Evolutionary conservation across 2,113 vertebrate species (phyloP), one percentile per base, ranked within the genome.

Genomic region (Vulpes lagopus): DNA sequence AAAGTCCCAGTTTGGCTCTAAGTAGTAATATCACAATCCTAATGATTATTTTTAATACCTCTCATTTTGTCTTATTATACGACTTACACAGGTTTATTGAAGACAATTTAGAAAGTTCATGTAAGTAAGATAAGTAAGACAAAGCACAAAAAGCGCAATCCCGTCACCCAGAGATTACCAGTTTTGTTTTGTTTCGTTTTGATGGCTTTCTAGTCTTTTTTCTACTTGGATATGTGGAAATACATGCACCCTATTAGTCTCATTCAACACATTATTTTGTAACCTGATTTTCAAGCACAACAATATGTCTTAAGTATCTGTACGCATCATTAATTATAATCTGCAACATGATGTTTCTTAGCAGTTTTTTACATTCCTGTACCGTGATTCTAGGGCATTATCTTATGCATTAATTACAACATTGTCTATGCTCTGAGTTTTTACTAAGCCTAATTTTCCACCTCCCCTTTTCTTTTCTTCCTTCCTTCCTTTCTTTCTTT

Each of bases 121-220:
- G 11, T 43, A 55, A 79, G 20, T 32, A 22, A 87, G 87, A 14
- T 43, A 60, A 79, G 20, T 32, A 25, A 87, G 87, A 95, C 19
- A 73, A 92, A 80, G 53, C 27, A 62, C 71, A 65, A 87, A 84
- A 43, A 11, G 69, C 8, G 3, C 25, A 69, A 65, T 59, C 30
- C 81, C 55, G 38, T 69, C 65, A 9, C 55, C 43, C 10, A 38
- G 62, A 76, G n/a, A 69, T 78, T 30, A 79, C 6, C 51, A 43
- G 43, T n/a, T 38, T 83, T 69, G 32, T 65, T 73, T 82, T 67
- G 17, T 51, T 87, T 87, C 11, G 8, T 15, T 94, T 69, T 82
- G 43, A 43, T 43, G 43, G 7, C 22, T 51, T 94, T 89, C 55
- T n/a, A 86, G 76, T 76, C 67, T 94, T 94, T 90, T 95, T 96